phyloP scores from a whole-genome alignment of 2,797 vertebrate species.

The Catharus ustulatus region DNA sequence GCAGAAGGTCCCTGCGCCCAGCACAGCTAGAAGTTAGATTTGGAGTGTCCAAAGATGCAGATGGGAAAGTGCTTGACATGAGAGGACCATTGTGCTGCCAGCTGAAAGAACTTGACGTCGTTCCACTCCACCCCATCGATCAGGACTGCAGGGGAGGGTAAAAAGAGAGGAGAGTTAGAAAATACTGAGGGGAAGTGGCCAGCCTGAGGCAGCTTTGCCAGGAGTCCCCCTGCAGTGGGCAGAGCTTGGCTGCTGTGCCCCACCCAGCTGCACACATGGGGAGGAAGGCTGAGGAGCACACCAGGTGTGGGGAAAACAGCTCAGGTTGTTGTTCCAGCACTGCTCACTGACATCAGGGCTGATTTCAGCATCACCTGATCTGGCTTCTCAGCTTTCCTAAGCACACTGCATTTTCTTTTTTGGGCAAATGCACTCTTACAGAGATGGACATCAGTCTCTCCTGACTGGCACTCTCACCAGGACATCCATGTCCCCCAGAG shows the following conservation, averaged over 20 bases:
- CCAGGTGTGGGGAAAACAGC: background rate
- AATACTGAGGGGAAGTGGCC: background rate
- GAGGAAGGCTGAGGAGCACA: background rate
- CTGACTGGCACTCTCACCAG: background rate
- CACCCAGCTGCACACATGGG: background rate
- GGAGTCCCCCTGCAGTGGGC: background rate
- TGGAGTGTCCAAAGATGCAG: constrained; percentile 93
- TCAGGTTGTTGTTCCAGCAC: background rate
- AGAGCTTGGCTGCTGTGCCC: background rate
- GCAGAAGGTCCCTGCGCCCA: background rate
- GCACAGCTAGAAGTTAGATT: constrained; percentile 85
- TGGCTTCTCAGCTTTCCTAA: background rate
- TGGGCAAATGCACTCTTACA: background rate
- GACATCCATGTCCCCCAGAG: background rate
- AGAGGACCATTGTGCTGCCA: constrained; percentile 98
- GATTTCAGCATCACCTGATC: background rate
- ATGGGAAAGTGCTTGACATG: constrained; percentile 98
- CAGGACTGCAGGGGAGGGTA: constrained; percentile 81
- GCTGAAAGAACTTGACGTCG: constrained; percentile 98
- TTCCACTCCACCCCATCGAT: constrained; percentile 98
- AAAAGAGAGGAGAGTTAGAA: constrained; percentile 6
- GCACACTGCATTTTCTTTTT: background rate
- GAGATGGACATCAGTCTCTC: background rate
- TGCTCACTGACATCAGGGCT: background rate
- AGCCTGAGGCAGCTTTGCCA: background rate